Conservation (phyloP, 1,140 invertebrate genomes). For the Drosophila oshimai region DNA sequence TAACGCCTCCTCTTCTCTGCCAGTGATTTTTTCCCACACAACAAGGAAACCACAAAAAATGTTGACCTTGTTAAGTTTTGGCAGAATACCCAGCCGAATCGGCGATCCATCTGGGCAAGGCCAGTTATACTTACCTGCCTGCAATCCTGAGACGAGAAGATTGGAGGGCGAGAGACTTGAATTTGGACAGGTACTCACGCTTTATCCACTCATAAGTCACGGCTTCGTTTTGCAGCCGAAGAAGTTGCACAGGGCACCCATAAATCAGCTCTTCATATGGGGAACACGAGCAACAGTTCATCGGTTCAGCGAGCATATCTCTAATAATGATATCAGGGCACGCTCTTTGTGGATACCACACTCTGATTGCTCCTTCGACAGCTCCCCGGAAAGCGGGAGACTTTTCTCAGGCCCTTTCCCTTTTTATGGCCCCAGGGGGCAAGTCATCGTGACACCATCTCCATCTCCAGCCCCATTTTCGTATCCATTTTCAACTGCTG, state of each 20-base stretch:
- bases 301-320: conserved; percentile 1
- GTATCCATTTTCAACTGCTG: conserved; percentile 7
- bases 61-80: conserved; percentile 70
- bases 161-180: neutral
- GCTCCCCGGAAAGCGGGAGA: neutral
- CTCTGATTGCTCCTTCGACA: neutral
- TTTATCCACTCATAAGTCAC: conserved; percentile 73
- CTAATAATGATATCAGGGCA: conserved; percentile 43
- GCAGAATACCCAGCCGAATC: conserved; percentile 17
- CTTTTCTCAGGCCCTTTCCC: conserved; percentile 39
- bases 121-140: conserved; percentile 43
- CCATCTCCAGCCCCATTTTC: conserved; percentile 15
- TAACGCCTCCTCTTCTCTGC: conserved; percentile 13
- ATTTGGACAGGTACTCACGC: conserved; percentile 38
- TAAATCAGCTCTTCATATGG: conserved; percentile 33
- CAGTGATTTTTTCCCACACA: conserved; percentile 60
- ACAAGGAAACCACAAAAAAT: conserved; percentile 54
- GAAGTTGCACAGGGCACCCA: neutral
- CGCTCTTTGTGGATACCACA: neutral
- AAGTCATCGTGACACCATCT: conserved; percentile 68
- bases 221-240: conserved; percentile 32
- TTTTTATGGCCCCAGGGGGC: conserved; percentile 3
- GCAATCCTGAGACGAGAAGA: conserved; percentile 7
- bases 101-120: conserved; percentile 43
- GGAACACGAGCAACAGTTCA: neutral